A percentile compares a stretch with the other conserved stretches of the same genome.
Conservation (phyloP, 2,113 vertebrate species). For the Callocephalon fimbriatum region DNA sequence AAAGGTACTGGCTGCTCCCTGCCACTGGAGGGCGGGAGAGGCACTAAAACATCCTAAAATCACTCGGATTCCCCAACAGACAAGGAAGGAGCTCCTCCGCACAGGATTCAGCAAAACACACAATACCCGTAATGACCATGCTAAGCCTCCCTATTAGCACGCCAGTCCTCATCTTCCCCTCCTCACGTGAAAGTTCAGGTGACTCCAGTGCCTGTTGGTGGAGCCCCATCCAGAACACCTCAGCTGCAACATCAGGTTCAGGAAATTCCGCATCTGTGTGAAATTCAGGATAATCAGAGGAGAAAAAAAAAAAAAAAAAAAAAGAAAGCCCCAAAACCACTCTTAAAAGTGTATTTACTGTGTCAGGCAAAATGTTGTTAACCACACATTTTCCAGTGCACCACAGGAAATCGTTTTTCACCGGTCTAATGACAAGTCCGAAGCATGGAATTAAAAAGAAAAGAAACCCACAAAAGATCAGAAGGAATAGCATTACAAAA, state of each 20-base stretch:
- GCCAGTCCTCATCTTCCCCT: background rate
- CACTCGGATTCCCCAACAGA: background rate
- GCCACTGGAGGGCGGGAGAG: slow-evolving; percentile 28
- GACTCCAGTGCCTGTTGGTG: background rate
- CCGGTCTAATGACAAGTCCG: background rate
- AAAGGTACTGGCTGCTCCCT: background rate
- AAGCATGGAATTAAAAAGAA: background rate
- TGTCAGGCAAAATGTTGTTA: background rate
- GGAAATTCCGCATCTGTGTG: background rate
- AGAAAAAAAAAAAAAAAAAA: background rate
- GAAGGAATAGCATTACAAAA: background rate
- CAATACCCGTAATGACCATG: background rate
- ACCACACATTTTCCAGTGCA: background rate
- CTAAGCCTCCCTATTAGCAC: background rate
- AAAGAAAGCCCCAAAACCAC: too few relatives aligned
- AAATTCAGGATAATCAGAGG: background rate
- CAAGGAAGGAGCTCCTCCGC: background rate
- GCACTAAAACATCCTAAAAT: background rate
- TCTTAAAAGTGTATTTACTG: background rate
- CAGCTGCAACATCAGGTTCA: background rate
- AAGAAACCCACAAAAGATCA: background rate
- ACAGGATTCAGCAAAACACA: background rate
- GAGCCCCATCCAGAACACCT: background rate
- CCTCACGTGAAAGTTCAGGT: background rate
- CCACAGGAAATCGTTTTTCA: background rate